Evolutionary conservation across 2,113 vertebrate genomes (phyloP).

Genomic region (Gnathochromis pfefferi): DNA sequence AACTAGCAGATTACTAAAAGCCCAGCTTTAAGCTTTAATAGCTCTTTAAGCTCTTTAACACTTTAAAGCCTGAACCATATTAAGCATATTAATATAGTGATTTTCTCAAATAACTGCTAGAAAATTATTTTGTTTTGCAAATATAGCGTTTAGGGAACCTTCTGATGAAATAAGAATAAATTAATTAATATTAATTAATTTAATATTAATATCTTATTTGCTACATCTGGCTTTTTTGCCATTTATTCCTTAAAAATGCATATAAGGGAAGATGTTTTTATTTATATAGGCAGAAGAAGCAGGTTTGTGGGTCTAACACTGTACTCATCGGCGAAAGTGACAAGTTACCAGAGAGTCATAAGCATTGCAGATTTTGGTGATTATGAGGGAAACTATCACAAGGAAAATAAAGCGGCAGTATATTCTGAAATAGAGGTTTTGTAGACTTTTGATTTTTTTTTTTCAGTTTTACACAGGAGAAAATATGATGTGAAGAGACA

Average conservation of each 20-base stretch:
- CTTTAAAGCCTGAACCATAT: background rate
- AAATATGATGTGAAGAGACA: background rate
- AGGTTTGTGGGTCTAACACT: background rate
- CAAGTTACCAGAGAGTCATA: background rate
- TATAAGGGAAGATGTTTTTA: background rate
- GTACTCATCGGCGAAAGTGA: accelerated
- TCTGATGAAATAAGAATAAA: background rate
- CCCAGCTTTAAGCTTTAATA: background rate
- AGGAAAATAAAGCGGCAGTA: background rate
- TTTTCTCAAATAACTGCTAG: background rate
- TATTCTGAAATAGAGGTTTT: background rate
- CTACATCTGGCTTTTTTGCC: background rate
- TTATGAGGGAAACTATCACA: background rate
- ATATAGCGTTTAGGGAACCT: background rate
- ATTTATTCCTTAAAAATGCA: background rate
- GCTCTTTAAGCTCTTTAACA: background rate
- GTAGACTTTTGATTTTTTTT: background rate
- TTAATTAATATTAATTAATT: background rate
- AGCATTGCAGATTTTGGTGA: background rate
- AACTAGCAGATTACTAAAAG: background rate
- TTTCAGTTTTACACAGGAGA: background rate
- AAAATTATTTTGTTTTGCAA: accelerated
- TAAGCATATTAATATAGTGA: background rate
- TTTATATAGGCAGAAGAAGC: background rate
- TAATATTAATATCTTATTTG: background rate